These are phyloP conservation scores for Oxycera nigricornis DNA, from an alignment of 2,888 invertebrate genomes.

Conservation along the genomic window DNA sequence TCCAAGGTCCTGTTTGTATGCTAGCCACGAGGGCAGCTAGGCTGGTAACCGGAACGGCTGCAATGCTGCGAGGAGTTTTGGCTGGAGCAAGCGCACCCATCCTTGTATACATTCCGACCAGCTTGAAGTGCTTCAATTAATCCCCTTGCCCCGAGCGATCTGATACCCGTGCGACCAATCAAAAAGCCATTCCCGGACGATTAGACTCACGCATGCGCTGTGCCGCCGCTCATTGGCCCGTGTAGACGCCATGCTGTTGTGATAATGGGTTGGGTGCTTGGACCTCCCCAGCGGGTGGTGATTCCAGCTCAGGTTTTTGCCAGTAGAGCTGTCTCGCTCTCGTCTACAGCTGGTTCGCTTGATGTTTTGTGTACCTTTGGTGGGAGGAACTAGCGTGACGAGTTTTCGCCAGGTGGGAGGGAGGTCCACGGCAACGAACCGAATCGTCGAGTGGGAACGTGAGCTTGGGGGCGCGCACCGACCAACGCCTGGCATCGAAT, in stretches of 20 bases:
- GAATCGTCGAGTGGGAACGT: not conserved
- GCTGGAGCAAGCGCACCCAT: not conserved
- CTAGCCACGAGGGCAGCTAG: not conserved
- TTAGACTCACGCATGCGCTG: constrained; percentile 55
- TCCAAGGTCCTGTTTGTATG: not conserved
- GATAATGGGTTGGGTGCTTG: constrained; percentile 18
- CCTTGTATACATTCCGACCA: constrained; percentile 35
- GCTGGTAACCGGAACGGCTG: not conserved
- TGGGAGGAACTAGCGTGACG: constrained; percentile 18
- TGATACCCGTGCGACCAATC: constrained; percentile 35
- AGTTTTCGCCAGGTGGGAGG: not conserved
- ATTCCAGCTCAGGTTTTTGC: not conserved
- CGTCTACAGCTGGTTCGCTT: not conserved
- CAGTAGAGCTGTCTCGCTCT: constrained; percentile 1
- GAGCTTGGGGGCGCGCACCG: constrained; percentile 31
- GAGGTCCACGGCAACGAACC: constrained; percentile 6
- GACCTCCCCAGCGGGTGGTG: constrained; percentile 9
- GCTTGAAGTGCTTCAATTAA: not conserved
- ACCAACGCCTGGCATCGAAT: constrained; percentile 41
- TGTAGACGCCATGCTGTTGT: constrained; percentile 60
- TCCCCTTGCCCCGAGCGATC: constrained; percentile 32
- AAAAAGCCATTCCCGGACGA: constrained; percentile 34
- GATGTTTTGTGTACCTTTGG: not conserved
- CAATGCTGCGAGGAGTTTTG: not conserved
- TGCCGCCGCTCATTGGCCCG: constrained; percentile 58